Percentiles rank a stretch among this genome's conserved stretches.
Evolutionary conservation across 2,888 invertebrate genomes (phyloP).

Genomic region (Limnephilus lunatus): DNA sequence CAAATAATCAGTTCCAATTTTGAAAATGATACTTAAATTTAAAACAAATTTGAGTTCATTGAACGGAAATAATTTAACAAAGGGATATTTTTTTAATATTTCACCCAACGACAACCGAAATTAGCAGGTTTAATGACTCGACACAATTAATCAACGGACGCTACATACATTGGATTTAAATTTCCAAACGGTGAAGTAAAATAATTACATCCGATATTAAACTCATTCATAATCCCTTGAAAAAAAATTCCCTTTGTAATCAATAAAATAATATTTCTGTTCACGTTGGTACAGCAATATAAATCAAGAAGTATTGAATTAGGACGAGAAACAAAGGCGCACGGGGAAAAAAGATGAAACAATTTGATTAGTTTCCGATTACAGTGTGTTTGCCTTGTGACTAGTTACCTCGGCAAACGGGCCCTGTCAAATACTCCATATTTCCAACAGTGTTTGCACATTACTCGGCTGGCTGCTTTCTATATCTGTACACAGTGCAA

Average conservation of each 20-base stretch:
- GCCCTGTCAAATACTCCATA: background rate
- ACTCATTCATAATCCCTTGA: background rate
- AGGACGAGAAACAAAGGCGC: background rate
- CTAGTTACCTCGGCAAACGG: background rate
- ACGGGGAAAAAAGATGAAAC: background rate
- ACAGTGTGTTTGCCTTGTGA: background rate
- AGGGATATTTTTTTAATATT: too few species aligned
- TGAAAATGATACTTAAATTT: too few species aligned
- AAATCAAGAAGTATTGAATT: background rate
- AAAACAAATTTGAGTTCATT: too few species aligned
- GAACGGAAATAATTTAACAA: too few species aligned
- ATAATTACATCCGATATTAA: background rate
- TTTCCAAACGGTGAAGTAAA: background rate
- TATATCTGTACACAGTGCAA: background rate
- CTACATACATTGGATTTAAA: too few species aligned
- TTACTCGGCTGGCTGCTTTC: background rate
- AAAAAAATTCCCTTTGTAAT: background rate
- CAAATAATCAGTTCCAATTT: too few species aligned
- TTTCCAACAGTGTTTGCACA: background rate
- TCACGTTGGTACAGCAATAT: background rate
- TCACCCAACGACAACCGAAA: too few species aligned
- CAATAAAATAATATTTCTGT: background rate
- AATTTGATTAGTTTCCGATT: background rate
- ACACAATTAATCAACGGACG: too few species aligned
- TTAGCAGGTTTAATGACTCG: too few species aligned